phyloP scores from a whole-genome alignment of 2,888 invertebrate species.

The Pollenia labialis region DNA sequence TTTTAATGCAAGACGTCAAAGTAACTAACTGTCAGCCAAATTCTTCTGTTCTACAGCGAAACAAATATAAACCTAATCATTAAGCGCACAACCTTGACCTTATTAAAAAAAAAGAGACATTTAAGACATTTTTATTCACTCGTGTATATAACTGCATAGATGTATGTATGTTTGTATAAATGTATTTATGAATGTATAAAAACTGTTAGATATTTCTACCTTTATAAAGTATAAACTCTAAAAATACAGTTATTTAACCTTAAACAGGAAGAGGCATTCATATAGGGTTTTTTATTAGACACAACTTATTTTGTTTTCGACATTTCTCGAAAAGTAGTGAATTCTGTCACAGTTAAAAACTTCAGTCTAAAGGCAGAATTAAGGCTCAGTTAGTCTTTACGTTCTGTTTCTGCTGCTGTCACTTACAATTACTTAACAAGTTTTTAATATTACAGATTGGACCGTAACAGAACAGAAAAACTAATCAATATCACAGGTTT shows the following conservation, averaged over 20 bases:
- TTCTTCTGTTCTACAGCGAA: neutral
- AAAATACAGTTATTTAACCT: conserved; percentile 49
- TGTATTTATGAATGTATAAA: conserved; percentile 4
- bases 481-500: too few relatives aligned
- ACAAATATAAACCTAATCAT: neutral
- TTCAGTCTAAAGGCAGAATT: too few relatives aligned
- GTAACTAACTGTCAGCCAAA: conserved; percentile 46
- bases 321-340: too few relatives aligned
- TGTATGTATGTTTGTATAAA: neutral
- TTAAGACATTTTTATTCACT: conserved; percentile 22
- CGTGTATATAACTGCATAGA: neutral
- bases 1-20: conserved; percentile 10
- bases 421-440: too few relatives aligned
- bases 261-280: conserved; percentile 14
- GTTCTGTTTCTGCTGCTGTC: too few relatives aligned
- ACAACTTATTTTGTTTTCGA: too few relatives aligned
- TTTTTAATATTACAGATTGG: too few relatives aligned
- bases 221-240: conserved; percentile 21
- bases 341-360: too few relatives aligned
- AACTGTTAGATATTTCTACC: neutral
- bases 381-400: too few relatives aligned
- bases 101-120: conserved; percentile 55
- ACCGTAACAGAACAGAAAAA: too few relatives aligned
- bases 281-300: too few relatives aligned
- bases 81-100: conserved; percentile 64